phyloP scores from a whole-genome alignment of 1,140 invertebrate species.

The Drosophila sechellia region DNA sequence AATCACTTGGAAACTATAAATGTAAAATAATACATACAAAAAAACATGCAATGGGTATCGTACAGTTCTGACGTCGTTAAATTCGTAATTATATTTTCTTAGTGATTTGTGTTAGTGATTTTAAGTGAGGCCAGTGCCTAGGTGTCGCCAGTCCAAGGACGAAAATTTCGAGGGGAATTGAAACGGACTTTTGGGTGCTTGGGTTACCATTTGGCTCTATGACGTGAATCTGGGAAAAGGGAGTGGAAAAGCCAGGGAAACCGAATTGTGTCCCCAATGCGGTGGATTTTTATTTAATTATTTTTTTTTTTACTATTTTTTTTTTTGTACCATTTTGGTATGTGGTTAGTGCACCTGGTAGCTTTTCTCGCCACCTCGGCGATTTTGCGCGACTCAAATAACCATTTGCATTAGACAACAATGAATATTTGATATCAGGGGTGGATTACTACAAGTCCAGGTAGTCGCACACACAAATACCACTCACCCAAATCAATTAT shows the following conservation, averaged over 20 bases:
- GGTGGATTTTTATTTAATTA: not conserved
- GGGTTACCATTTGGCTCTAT: conserved; percentile 1
- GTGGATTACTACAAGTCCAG: conserved; percentile 2
- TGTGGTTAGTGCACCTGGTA: conserved; percentile 23
- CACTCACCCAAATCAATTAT: conserved; percentile 16
- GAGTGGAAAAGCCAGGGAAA: conserved; percentile 29
- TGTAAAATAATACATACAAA: not conserved
- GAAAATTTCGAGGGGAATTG: conserved; percentile 3
- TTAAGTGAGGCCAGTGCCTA: not conserved
- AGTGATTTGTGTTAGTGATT: conserved; percentile 12
- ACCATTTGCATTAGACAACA: conserved; percentile 28
- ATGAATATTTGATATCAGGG: conserved; percentile 32
- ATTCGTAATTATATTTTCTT: not conserved
- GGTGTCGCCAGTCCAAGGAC: conserved; percentile 27
- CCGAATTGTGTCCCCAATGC: conserved; percentile 15
- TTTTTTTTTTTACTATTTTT: not conserved
- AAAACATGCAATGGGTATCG: not conserved
- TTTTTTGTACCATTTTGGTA: not conserved
- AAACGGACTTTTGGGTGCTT: not conserved
- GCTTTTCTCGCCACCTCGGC: conserved; percentile 9
- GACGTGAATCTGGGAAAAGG: not conserved
- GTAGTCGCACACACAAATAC: not conserved
- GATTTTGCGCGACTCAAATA: conserved; percentile 18
- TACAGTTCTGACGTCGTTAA: not conserved
- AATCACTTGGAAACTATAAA: not conserved